Evolutionary conservation across 1,140 invertebrate genomes (phyloP), one percentile per base, ranked within the genome.

Genomic region (Saccostrea echinata): DNA sequence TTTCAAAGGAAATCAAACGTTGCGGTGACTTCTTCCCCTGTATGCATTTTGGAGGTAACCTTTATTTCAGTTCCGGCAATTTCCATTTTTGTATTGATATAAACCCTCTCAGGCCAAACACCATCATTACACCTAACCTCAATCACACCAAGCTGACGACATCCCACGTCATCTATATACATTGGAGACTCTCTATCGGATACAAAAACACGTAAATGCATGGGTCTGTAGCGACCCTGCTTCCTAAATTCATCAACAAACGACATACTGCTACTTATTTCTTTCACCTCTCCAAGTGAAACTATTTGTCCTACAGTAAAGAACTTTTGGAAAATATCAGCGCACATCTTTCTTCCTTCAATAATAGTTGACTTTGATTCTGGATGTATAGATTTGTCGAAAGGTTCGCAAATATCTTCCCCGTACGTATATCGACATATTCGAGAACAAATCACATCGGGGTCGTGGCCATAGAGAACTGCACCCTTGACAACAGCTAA

Each of bases 391-490:
- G 8, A n/a, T 9, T 80, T 24, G 9, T 71, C 30, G 9, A 86
- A 86, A 1, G 24, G 24, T 11, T 53, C 16, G 2, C 52, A 30
- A 52, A 43, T 57, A 52, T 21, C 24, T 13, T 55, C 35, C n/a
- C 85, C 85, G 18, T 86, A 86, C 52, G 85, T 86, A n/a, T 86
- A 76, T 80, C 51, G 68, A 53, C 85, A 86, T 53, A 55, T 76
- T 30, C 85, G 64, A 53, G 85, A 64, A 81, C 9, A 86, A 53
- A 86, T 81, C 6, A 53, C 53, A 6, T 76, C n/a, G 11, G 85
- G 85, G 24, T 80, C 85, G 52, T 76, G 76, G 13, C 85, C 85
- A 43, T 52, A 86, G 43, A 86, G 71, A 43, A 86, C 85, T 27
- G 85, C 85, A 30, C 85, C 85, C 51, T 71, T 53, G 6, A 52